Evolutionary conservation across 2,797 vertebrate genomes (phyloP), one percentile per base, ranked within the genome.

Genomic region (Pterois miles): DNA sequence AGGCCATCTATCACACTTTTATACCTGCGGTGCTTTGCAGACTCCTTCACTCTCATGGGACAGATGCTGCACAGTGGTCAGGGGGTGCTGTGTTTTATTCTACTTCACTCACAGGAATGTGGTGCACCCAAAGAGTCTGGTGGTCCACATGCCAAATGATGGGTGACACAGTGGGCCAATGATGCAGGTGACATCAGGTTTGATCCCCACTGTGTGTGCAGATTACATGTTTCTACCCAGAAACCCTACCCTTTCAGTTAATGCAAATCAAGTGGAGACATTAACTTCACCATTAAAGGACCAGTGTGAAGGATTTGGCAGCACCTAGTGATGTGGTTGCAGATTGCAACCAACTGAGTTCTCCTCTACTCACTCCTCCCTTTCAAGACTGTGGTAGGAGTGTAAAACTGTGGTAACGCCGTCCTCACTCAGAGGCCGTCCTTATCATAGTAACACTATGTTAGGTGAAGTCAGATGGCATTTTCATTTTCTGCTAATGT

Each of bases 1-100:
- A 68, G 57, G 53, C 31, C 59, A 57, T 72, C 60, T 63, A 68
- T 84, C 63, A 43, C 58, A 71, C 46, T 86, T 71, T 57, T 68
- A 53, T 62, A 65, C 78, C 48, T 76, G 59, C 33, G 56, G 70
- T 9, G n/a, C 48, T 74, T 20, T 66, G 18, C 54, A 34, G 53
- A 31, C 36, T 70, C 3, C 8, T n/a, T 69, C 34, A 7, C n/a
- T 46, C 14, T 23, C 34, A 14, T 46, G 25, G 65, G 38, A 63
- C 3, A 43, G 27, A 69, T 34, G 40, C 22, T 29, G 31, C 59
- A 10, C 36, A 57, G 23, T 23, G 34, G 16, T 38, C 22, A 36
- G n/a, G 38, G 20, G 6, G 23, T 12, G 9, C 33, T 43, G 60
- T 36, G 29, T 27, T 25, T 50, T 22, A 43, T 3, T 58, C 14